Conservation (phyloP, 2,113 vertebrate species). For the Raja brachyura region DNA sequence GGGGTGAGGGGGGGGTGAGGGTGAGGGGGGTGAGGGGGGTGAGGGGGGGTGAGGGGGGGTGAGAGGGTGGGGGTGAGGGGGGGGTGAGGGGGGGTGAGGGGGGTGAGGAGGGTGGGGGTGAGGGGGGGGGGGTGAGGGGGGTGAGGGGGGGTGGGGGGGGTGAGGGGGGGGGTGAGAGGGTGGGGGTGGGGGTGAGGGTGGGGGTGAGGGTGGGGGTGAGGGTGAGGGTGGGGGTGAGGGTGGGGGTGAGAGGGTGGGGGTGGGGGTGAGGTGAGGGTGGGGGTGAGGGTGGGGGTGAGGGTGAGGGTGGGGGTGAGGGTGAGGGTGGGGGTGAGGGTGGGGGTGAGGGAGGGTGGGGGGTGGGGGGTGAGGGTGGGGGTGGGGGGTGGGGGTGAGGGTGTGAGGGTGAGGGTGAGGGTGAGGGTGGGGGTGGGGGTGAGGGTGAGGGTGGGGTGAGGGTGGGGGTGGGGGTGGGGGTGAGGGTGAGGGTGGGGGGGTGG, state of each 20-base stretch:
- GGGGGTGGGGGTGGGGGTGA: no score
- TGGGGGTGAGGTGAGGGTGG: not conserved
- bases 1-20: not conserved
- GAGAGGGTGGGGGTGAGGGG: no score
- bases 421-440: no score
- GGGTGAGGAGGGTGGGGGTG: not conserved
- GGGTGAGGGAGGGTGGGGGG: not conserved
- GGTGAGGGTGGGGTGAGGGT: no score
- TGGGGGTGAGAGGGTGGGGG: not conserved
- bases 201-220: not conserved
- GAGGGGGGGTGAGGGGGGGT: fast-evolving
- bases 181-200: not conserved
- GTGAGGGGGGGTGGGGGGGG: not conserved
- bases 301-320: not conserved
- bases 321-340: not conserved
- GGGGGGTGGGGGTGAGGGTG: no score
- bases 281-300: no score
- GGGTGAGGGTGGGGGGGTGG: no score
- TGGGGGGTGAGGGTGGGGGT: no score
- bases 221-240: not conserved
- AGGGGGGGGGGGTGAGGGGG: not conserved
- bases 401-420: no score
- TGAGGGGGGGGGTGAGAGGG: not conserved
- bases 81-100: not conserved
- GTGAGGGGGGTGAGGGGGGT: not conserved